Percentiles rank a stretch among this genome's conserved stretches.
Conservation (phyloP, 2,888 invertebrate genomes). For the Thecophora atra region DNA sequence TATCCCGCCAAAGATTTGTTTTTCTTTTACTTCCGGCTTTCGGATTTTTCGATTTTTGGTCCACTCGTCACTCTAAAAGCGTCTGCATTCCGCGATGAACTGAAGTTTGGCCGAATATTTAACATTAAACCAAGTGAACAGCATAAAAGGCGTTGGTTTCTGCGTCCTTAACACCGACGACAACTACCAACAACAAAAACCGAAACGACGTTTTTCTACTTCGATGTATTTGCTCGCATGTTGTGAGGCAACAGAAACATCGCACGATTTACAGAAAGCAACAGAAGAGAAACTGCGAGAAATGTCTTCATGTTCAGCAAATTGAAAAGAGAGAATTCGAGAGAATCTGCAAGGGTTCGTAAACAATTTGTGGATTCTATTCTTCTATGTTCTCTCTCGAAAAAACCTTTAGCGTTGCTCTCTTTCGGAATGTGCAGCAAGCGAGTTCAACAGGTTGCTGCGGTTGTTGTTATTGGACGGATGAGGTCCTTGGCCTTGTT, state of each 20-base stretch:
- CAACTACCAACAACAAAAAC: too few species aligned
- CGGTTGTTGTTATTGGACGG: too few species aligned
- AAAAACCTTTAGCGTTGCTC: background rate
- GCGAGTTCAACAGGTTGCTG: conserved; percentile 3
- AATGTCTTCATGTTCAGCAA: background rate
- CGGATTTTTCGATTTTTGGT: background rate
- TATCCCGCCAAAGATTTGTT: conserved; percentile 17
- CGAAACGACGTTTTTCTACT: too few species aligned
- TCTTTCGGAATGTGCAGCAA: conserved; percentile 1
- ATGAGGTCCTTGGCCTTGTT: too few species aligned
- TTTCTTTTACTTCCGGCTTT: background rate
- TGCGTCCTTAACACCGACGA: background rate
- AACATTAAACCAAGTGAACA: background rate
- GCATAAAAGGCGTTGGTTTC: background rate
- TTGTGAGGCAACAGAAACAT: background rate
- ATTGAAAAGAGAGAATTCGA: background rate
- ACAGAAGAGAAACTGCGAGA: background rate
- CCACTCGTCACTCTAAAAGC: background rate
- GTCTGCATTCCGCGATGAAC: conserved; percentile 7
- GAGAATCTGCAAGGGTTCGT: background rate
- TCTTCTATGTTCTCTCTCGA: background rate
- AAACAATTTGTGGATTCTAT: background rate
- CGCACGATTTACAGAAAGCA: background rate
- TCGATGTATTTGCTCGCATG: too few species aligned
- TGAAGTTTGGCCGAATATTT: conserved; percentile 21